Base-by-base conservation (phyloP, 2,888 invertebrate species). In the Onchidella celtica region DNA sequence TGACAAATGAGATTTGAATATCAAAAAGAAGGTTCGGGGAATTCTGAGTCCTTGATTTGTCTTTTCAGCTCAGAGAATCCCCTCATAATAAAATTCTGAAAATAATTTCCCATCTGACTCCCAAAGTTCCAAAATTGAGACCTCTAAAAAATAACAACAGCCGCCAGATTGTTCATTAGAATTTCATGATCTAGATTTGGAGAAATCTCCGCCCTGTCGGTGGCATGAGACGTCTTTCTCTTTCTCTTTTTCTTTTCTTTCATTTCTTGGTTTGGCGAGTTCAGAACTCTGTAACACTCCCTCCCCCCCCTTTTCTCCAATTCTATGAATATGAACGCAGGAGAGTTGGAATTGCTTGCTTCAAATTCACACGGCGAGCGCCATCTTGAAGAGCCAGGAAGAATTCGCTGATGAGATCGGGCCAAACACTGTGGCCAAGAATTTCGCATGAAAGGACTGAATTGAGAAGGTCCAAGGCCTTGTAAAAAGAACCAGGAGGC, bases 371-470 rank as follows among this genome's bases (percentile, higher is more conserved):
- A 47, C 65, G 0, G 32, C 2, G 47, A 27, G 29, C 40, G 63
- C 47, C 38, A 61, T 75, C 27, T 75, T 65, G n/a, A 21, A 65
- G 75, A 63, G 29, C 59, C 27, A 63, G 47, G 32, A 75, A 29
- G 21, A 63, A n/a, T n/a, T n/a, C n/a, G 55, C 40, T n/a, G 74
- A 74, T 74, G 63, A 29, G 36, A 74, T 63, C 61, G 61, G 47
- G 66, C 11, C 24, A 68, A 47, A 36, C 34, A 36, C 68, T 40
- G 38, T 34, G 57, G 55, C 38, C 34, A 21, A 77, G 68, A 66
- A 66, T 40, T 34, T 27, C 32, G 38, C 32, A 57, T 70, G 77
- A 77, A 77, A 68, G 77, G 27, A 27, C n/a, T 36, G 68, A 63
- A 57, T 57, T 68, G 47, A 36, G 77, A 65, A 40, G n/a, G 34